Conservation (phyloP, 2,113 vertebrate genomes). For the Actinemys pallida region DNA sequence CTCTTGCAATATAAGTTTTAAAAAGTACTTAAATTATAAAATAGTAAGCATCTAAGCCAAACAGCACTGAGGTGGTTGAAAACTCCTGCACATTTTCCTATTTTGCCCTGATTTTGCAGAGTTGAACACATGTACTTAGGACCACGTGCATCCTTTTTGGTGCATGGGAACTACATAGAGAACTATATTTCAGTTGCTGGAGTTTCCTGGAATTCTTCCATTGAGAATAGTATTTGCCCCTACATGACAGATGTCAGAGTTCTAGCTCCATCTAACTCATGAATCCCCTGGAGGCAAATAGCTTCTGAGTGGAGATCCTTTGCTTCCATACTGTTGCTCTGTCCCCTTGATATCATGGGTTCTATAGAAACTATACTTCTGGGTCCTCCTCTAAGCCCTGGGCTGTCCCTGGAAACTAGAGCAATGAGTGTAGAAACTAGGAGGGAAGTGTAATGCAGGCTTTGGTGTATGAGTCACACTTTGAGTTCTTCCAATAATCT, state of each 20-base stretch:
- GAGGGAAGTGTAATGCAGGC: background rate
- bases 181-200: background rate
- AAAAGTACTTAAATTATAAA: background rate
- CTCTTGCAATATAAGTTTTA: background rate
- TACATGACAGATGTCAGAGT: background rate
- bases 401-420: background rate
- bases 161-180: background rate
- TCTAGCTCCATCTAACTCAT: background rate
- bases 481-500: fast-evolving
- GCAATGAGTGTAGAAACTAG: background rate
- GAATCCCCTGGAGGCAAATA: conserved; percentile 1
- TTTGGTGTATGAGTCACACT: background rate
- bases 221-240: background rate
- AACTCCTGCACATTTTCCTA: background rate
- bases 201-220: background rate
- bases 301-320: background rate
- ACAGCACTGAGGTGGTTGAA: background rate
- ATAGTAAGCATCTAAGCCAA: background rate
- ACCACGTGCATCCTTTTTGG: background rate
- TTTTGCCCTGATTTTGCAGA: background rate
- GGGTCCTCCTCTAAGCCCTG: background rate
- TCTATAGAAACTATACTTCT: background rate
- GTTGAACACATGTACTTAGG: background rate
- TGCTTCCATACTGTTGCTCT: background rate
- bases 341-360: background rate